A percentile compares a stretch with the other conserved stretches of the same genome.
Evolutionary conservation across 2,113 vertebrate species (phyloP).

Genomic region (Dermatemys mawii): DNA sequence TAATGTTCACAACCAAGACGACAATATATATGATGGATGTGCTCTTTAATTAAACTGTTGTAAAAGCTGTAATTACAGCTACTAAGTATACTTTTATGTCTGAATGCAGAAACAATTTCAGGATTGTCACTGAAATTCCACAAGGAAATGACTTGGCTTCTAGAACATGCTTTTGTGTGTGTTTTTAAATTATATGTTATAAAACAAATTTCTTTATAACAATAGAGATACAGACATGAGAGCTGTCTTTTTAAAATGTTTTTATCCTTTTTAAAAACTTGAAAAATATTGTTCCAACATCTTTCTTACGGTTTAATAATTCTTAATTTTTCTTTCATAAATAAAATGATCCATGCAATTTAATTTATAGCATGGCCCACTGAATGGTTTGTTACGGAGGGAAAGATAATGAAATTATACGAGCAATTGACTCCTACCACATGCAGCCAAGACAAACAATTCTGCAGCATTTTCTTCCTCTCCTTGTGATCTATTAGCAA

Average conservation of each 20-base stretch:
- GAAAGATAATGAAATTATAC: constrained; percentile 12
- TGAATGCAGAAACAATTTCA: constrained; percentile 52
- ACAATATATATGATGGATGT: constrained; percentile 33
- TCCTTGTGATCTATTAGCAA: constrained; percentile 55
- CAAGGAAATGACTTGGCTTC: background rate
- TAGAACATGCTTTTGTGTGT: background rate
- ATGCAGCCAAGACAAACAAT: constrained; percentile 15
- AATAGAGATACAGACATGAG: background rate
- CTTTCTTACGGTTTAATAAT: background rate
- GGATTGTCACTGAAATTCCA: background rate
- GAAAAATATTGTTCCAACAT: background rate
- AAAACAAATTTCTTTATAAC: background rate
- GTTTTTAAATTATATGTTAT: constrained; percentile 4
- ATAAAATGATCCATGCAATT: background rate
- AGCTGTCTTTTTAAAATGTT: background rate
- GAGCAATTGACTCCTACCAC: constrained; percentile 7
- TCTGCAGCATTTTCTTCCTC: constrained; percentile 22
- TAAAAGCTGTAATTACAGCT: constrained; percentile 64
- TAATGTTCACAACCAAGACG: constrained; percentile 28
- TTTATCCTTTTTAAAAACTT: constrained; percentile 3
- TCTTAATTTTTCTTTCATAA: background rate
- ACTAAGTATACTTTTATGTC: constrained; percentile 55
- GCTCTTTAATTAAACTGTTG: constrained; percentile 48
- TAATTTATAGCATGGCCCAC: background rate
- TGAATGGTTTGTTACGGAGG: background rate